Percentiles rank a stretch among this genome's conserved stretches.
phyloP scores from a whole-genome alignment of 2,888 invertebrate genomes.

The Stramonita haemastoma region DNA sequence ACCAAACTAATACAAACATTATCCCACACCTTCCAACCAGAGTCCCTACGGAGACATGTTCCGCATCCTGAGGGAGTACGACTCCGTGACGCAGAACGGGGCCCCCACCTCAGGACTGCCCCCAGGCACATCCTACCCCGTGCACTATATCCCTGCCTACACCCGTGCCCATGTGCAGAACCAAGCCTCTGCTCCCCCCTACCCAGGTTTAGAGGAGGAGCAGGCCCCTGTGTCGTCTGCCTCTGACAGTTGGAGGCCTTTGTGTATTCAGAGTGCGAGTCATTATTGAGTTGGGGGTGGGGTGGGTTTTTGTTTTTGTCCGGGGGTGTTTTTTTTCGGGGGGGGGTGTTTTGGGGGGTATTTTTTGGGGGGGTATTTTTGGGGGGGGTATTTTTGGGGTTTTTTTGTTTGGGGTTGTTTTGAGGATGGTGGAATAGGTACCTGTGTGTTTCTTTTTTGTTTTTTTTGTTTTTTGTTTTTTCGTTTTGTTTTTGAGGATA shows the following conservation, averaged over 20 bases:
- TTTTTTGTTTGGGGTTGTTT: neutral
- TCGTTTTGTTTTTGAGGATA: no score
- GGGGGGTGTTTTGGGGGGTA: no score
- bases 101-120: constrained; percentile 29
- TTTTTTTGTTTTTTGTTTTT: no score
- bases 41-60: constrained; percentile 53
- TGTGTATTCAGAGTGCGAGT: constrained; percentile 14
- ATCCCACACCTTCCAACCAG: no score
- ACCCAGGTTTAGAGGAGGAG: neutral
- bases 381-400: neutral
- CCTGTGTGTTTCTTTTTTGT: no score
- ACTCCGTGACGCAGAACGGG: constrained; percentile 37
- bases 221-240: neutral
- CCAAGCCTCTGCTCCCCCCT: constrained; percentile 39
- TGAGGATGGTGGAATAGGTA: no score
- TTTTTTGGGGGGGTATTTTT: neutral
- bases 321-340: neutral
- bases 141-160: constrained; percentile 47
- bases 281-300: neutral
- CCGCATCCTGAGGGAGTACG: constrained; percentile 51
- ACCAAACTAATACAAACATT: no score
- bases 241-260: neutral
- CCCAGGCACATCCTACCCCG: constrained; percentile 28
- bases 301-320: neutral
- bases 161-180: constrained; percentile 48